phyloP scores from a whole-genome alignment of 2,113 vertebrate species.

The Tor tambroides region DNA sequence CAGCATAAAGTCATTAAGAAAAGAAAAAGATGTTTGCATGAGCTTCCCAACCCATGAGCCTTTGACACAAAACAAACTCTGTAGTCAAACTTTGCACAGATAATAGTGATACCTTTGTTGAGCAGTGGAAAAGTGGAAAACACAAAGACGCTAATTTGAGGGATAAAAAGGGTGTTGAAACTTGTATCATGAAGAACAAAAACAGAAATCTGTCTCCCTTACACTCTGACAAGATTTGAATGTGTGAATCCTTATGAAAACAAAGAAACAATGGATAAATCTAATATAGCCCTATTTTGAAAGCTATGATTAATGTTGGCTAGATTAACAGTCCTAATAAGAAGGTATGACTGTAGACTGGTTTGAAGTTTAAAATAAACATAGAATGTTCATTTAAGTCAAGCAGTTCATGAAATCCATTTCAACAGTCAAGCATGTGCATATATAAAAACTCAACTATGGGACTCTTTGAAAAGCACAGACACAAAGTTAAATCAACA shows the following conservation, averaged over 20 bases:
- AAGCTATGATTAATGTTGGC: background rate
- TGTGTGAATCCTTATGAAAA: background rate
- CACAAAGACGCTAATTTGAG: background rate
- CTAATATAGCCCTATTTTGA: background rate
- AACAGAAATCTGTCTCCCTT: background rate
- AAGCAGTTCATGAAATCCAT: background rate
- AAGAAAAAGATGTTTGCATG: no score
- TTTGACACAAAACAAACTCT: slow-evolving; percentile 20
- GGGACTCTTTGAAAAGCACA: slow-evolving; percentile 4
- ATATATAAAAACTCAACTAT: background rate
- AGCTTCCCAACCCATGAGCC: background rate
- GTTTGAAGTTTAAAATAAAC: background rate
- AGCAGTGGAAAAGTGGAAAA: background rate
- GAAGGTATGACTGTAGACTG: background rate
- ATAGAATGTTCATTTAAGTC: background rate
- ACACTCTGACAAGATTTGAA: background rate
- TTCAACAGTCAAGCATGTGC: background rate
- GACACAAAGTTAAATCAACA: background rate
- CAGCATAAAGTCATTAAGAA: no score
- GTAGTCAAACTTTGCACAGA: background rate
- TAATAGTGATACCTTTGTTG: background rate
- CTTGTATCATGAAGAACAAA: background rate
- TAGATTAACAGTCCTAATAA: background rate
- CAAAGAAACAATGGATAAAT: background rate
- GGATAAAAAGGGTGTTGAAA: background rate